Conservation (phyloP, 2,888 invertebrate genomes). For the Plusia festucae region DNA sequence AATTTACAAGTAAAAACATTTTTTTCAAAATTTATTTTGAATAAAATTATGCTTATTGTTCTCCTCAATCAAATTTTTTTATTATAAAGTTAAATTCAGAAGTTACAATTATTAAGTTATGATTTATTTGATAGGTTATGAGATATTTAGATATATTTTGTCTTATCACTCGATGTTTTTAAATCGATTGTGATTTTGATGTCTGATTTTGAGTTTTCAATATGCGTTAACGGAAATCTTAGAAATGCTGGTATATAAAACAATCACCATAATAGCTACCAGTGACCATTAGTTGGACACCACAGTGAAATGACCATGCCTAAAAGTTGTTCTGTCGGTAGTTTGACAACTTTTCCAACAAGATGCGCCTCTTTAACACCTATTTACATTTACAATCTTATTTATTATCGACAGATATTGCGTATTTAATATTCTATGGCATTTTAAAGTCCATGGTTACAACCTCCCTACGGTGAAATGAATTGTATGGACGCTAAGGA, state of each 20-base stretch:
- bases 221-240: slow-evolving; percentile 8
- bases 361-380: slow-evolving; percentile 33
- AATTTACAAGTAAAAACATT: no score
- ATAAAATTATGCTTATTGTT: no score
- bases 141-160: slow-evolving; percentile 41
- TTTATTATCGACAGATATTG: slow-evolving; percentile 44
- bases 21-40: no score
- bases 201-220: background rate
- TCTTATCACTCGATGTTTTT: slow-evolving; percentile 36
- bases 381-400: slow-evolving; percentile 42
- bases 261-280: slow-evolving; percentile 8
- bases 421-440: slow-evolving; percentile 46
- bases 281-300: slow-evolving; percentile 1
- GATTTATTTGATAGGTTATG: slow-evolving; percentile 81
- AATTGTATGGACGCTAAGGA: slow-evolving; percentile 29
- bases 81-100: no score
- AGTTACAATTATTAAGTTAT: slow-evolving; percentile 76
- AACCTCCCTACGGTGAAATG: slow-evolving; percentile 21
- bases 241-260: slow-evolving; percentile 18
- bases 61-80: no score
- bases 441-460: slow-evolving; percentile 33
- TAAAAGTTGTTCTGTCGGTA: slow-evolving; percentile 11
- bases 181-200: slow-evolving; percentile 22
- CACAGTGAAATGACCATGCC: slow-evolving; percentile 16
- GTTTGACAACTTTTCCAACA: slow-evolving; percentile 31